Evolutionary conservation across 2,888 invertebrate species (phyloP).

Genomic region (Clostera curtula): DNA sequence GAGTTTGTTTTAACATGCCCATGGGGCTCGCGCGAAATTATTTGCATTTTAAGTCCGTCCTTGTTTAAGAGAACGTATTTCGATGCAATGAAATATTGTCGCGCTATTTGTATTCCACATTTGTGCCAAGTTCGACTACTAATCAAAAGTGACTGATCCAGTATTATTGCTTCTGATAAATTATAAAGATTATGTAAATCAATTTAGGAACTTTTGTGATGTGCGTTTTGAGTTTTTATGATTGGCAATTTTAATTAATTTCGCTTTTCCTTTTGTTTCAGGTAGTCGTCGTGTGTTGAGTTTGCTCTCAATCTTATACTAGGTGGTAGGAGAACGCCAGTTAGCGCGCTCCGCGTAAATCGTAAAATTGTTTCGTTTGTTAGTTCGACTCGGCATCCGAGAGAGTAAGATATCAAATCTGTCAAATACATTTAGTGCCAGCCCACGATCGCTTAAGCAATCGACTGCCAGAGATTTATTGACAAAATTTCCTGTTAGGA

Average conservation of each 20-base stretch:
- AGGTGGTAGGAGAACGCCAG: conserved; percentile 40
- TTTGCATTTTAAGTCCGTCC: conserved; percentile 63
- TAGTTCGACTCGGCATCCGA: conserved; percentile 29
- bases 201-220: too few relatives aligned
- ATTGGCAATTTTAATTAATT: conserved; percentile 74
- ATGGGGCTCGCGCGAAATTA: conserved; percentile 59
- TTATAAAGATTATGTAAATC: too few relatives aligned
- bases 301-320: conserved; percentile 53
- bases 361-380: conserved; percentile 21
- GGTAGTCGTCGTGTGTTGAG: conserved; percentile 65
- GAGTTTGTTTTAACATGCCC: conserved; percentile 68
- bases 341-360: conserved; percentile 39
- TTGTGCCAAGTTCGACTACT: conserved; percentile 24
- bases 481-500: conserved; percentile 74
- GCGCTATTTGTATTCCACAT: conserved; percentile 21
- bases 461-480: conserved; percentile 71
- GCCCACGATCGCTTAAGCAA: conserved; percentile 73
- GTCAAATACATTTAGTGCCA: conserved; percentile 64
- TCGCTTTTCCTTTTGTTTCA: conserved; percentile 76
- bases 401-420: conserved; percentile 68
- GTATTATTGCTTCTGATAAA: background rate
- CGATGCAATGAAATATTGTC: conserved; percentile 39
- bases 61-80: conserved; percentile 54
- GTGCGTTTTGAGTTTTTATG: conserved; percentile 44
- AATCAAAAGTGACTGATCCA: conserved; percentile 13